These are phyloP conservation scores for Lophotis ruficrista DNA, from an alignment of 2,113 vertebrate genomes.

Conservation along the genomic window DNA sequence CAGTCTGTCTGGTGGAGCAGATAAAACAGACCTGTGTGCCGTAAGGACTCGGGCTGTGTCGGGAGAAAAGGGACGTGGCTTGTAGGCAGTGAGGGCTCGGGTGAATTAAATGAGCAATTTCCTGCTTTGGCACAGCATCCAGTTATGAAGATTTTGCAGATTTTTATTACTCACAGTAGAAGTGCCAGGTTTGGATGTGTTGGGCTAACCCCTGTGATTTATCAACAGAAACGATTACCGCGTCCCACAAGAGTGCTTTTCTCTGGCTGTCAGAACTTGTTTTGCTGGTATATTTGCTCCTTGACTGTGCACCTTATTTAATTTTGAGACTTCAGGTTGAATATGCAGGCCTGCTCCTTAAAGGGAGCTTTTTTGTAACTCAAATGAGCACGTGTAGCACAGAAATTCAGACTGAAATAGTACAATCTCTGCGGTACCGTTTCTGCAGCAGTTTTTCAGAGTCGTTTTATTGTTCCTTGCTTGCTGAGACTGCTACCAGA, in stretches of 20 bases:
- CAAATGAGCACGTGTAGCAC: accelerated
- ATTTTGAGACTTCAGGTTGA: not conserved
- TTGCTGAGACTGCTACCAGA: not conserved
- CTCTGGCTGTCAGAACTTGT: not conserved
- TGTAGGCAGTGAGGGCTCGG: not conserved
- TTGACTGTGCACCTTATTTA: not conserved
- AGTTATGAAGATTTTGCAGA: not conserved
- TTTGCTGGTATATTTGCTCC: not conserved
- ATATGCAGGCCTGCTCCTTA: not conserved
- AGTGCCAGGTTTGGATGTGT: not conserved
- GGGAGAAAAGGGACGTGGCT: not conserved
- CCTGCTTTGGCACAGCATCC: not conserved
- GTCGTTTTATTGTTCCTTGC: not conserved
- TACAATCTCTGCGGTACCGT: not conserved
- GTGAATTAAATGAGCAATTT: not conserved
- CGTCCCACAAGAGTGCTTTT: not conserved
- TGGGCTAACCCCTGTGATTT: not conserved
- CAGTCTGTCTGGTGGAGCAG: not conserved
- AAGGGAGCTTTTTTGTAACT: not conserved
- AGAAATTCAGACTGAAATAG: not conserved
- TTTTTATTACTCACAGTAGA: not conserved
- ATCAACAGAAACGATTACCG: accelerated
- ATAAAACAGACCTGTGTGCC: not conserved
- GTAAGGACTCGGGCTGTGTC: not conserved
- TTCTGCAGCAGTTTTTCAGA: not conserved